These are phyloP conservation scores for Bubalus kerabau DNA, from an alignment of 2,113 vertebrate species.

Conservation along the genomic window DNA sequence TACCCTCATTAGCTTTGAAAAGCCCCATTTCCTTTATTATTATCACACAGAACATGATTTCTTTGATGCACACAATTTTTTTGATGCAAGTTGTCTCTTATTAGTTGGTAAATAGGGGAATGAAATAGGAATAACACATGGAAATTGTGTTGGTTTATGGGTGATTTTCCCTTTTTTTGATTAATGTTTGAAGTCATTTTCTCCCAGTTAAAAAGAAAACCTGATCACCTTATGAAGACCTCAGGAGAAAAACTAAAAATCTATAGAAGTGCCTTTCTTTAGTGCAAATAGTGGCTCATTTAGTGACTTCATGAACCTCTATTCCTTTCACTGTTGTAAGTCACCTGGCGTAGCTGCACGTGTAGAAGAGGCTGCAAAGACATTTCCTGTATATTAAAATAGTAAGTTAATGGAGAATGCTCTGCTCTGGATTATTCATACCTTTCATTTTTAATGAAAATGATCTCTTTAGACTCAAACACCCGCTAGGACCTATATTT, in stretches of 20 bases:
- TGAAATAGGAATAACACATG: not conserved
- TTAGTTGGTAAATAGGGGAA: not conserved
- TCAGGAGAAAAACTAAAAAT: not conserved
- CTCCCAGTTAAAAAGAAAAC: conserved; percentile 14
- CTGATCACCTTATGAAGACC: not conserved
- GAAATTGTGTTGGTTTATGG: not conserved
- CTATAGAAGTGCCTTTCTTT: not conserved
- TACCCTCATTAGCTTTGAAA: not conserved
- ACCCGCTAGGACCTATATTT: not conserved
- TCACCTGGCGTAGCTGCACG: not conserved
- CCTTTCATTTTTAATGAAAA: not conserved
- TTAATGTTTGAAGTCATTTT: not conserved
- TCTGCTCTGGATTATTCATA: not conserved
- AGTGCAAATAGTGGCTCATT: not conserved
- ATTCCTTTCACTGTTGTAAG: not conserved
- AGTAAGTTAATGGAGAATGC: not conserved
- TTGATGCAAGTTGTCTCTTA: not conserved
- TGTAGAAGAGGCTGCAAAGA: not conserved
- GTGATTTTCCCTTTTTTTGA: not conserved
- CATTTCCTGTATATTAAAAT: not conserved
- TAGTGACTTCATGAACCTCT: not conserved
- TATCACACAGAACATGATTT: not conserved
- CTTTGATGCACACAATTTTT: not conserved
- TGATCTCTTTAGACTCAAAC: not conserved
- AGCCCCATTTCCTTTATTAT: not conserved